A percentile compares a stretch with the other conserved stretches of the same genome.
These are phyloP conservation scores for Azorinus chamasolen DNA, from an alignment of 2,888 invertebrate species.

Conservation along the genomic window DNA sequence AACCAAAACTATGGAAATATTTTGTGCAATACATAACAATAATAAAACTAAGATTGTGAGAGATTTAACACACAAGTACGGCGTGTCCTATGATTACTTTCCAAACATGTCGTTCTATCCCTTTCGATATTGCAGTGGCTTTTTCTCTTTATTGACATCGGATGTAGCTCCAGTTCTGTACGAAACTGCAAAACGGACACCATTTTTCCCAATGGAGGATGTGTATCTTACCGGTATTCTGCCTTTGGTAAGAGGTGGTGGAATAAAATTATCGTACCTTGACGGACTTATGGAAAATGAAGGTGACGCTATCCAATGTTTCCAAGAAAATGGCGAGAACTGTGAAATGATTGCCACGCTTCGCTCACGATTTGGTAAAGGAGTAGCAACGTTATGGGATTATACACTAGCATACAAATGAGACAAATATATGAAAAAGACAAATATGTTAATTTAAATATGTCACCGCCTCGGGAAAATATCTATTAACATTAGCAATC, in stretches of 20 bases:
- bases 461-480: too few relatives aligned
- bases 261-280: too few relatives aligned
- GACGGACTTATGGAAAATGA: constrained; percentile 94
- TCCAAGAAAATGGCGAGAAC: constrained; percentile 51
- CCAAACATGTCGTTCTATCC: constrained; percentile 77
- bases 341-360: constrained; percentile 69
- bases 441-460: too few relatives aligned
- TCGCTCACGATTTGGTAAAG: too few relatives aligned
- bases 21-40: constrained; percentile 68
- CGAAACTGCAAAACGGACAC: constrained; percentile 76
- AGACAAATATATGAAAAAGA: too few relatives aligned
- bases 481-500: too few relatives aligned
- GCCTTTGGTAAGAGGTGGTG: too few relatives aligned
- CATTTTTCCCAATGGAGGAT: too few relatives aligned
- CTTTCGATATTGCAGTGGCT: constrained; percentile 83
- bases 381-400: too few relatives aligned
- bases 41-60: constrained; percentile 75
- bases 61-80: constrained; percentile 76
- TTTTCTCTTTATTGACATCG: constrained; percentile 76
- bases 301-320: constrained; percentile 67
- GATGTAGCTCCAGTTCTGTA: too few relatives aligned
- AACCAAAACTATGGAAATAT: constrained; percentile 64
- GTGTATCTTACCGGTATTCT: constrained; percentile 83
- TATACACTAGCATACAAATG: too few relatives aligned
- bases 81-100: constrained; percentile 73